Percentiles rank a stretch among this genome's conserved stretches.
Conservation (phyloP, 2,888 invertebrate species). For the Acanthoscelides obtectus region DNA sequence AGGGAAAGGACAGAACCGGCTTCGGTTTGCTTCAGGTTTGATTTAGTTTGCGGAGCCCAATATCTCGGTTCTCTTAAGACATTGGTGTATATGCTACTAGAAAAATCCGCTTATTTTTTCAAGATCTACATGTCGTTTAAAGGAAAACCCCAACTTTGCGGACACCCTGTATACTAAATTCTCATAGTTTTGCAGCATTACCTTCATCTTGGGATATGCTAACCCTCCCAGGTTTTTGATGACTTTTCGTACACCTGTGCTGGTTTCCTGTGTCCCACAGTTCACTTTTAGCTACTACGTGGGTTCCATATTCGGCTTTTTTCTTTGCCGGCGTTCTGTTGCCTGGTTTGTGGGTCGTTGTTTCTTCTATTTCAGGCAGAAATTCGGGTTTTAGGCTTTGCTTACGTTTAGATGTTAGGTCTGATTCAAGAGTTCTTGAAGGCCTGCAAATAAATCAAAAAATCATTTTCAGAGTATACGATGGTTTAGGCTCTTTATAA, state of each 20-base stretch:
- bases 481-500: too few species aligned
- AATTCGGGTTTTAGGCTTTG: conserved; percentile 34
- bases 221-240: conserved; percentile 39
- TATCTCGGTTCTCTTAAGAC: too few species aligned
- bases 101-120: too few species aligned
- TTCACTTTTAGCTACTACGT: conserved; percentile 47
- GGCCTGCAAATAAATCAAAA: conserved; percentile 4
- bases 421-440: conserved; percentile 30
- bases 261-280: conserved; percentile 48
- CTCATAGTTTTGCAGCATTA: too few species aligned
- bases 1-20: too few species aligned
- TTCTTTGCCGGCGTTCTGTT: conserved; percentile 46
- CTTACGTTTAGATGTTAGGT: conserved; percentile 40
- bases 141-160: too few species aligned
- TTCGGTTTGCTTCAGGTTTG: too few species aligned
- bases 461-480: too few species aligned
- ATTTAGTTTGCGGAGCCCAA: too few species aligned
- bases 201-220: conserved; percentile 42
- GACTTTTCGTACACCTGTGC: conserved; percentile 42
- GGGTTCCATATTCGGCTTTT: conserved; percentile 46
- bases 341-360: conserved; percentile 33
- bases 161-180: too few species aligned
- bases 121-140: too few species aligned
- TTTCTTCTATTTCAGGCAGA: conserved; percentile 32
- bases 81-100: too few species aligned